Evolutionary conservation across 2,797 vertebrate species (phyloP).

Genomic region (Myotis findleyi): DNA sequence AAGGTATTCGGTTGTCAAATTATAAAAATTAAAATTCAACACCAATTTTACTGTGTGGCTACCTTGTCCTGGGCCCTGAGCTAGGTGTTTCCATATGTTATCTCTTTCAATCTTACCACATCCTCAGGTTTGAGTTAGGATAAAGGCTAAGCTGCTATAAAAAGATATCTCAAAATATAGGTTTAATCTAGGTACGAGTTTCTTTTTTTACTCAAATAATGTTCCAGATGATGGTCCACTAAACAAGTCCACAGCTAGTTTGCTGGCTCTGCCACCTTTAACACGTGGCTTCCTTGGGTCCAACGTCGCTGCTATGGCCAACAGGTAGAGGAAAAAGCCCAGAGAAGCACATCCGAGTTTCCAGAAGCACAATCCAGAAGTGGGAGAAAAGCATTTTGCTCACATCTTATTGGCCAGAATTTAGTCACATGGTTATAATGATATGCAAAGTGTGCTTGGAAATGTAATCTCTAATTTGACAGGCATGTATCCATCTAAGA

Average conservation of each 20-base stretch:
- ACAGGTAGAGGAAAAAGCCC: neutral
- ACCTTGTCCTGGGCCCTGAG: neutral
- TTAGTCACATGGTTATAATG: neutral
- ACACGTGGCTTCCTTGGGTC: neutral
- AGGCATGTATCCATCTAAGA: neutral
- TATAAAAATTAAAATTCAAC: conserved; percentile 17
- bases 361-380: neutral
- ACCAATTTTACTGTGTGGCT: neutral
- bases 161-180: conserved; percentile 32
- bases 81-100: neutral
- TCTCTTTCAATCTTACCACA: neutral
- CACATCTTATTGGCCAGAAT: neutral
- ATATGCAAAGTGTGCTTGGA: neutral
- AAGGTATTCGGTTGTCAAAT: neutral
- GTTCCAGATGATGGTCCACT: neutral
- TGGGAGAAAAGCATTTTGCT: conserved; percentile 1
- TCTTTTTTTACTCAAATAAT: neutral
- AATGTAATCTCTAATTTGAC: neutral
- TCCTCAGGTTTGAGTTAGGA: neutral
- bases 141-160: neutral
- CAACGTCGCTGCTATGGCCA: neutral
- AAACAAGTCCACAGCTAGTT: neutral
- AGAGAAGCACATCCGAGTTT: neutral
- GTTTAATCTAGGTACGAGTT: neutral
- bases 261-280: neutral